Conservation (phyloP, 2,797 vertebrate species). For the Hypotaenidia okinawae region DNA sequence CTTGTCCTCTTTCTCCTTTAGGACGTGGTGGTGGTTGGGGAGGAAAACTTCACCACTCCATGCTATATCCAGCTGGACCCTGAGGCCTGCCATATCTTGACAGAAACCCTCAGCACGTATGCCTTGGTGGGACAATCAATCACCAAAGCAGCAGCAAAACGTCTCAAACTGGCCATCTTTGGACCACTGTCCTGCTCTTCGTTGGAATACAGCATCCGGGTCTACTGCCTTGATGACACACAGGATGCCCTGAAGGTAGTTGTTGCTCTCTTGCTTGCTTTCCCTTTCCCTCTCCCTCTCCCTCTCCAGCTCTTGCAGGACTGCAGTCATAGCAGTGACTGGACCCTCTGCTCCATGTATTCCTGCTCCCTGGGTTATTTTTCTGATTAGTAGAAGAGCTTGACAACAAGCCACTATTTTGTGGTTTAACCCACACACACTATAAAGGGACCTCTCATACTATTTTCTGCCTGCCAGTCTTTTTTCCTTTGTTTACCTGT, state of each 20-base stretch:
- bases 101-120: conserved; percentile 92
- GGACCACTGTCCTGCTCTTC: conserved; percentile 90
- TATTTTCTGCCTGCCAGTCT: not conserved
- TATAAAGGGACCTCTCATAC: not conserved
- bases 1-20: conserved; percentile 55
- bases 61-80: conserved; percentile 96
- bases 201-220: conserved; percentile 93
- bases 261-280: not conserved
- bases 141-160: conserved; percentile 90
- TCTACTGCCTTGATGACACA: conserved; percentile 96
- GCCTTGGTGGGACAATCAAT: conserved; percentile 91
- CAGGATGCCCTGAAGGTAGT: conserved; percentile 94
- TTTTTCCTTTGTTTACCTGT: conserved; percentile 66
- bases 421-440: not conserved
- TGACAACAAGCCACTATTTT: conserved; percentile 57
- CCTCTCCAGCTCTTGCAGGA: not conserved
- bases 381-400: conserved; percentile 13
- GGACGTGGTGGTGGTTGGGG: conserved; percentile 95
- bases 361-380: conserved; percentile 6
- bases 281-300: not conserved
- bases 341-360: conserved; percentile 3
- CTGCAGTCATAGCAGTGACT: not conserved
- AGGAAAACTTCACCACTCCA: conserved; percentile 96
- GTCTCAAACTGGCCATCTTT: conserved; percentile 94
- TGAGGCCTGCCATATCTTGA: conserved; percentile 95